phyloP scores from a whole-genome alignment of 2,113 vertebrate species.

The Tachuris rubrigastra region DNA sequence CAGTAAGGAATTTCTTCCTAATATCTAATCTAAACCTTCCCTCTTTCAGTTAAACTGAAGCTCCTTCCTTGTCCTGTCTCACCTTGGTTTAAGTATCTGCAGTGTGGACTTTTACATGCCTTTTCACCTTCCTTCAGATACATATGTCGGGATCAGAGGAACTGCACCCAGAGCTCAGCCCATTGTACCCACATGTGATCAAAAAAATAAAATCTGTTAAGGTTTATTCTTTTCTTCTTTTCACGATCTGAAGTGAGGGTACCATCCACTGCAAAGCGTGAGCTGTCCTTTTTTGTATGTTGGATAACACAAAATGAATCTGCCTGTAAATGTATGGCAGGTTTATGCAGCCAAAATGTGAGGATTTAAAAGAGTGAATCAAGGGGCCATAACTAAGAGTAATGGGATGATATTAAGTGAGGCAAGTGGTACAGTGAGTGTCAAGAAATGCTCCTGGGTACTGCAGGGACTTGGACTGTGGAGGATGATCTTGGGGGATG shows the following conservation, averaged over 20 bases:
- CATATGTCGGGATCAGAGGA: not conserved
- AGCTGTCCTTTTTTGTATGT: not conserved
- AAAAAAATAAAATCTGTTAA: not conserved
- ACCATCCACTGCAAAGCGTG: not conserved
- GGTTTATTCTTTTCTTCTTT: not conserved
- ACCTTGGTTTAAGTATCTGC: not conserved
- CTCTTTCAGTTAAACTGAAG: not conserved
- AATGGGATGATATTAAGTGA: conserved; percentile 15
- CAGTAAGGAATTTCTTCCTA: not conserved
- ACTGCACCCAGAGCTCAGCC: not conserved
- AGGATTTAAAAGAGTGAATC: conserved; percentile 27
- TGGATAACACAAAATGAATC: not conserved
- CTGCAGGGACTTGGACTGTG: not conserved
- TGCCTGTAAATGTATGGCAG: not conserved
- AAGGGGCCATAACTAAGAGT: not conserved
- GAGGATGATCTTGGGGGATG: not conserved
- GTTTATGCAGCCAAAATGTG: conserved; percentile 29
- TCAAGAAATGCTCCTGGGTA: not conserved
- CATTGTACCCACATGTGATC: not conserved
- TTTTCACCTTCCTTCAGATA: not conserved
- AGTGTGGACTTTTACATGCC: not conserved
- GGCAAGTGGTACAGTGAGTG: not conserved
- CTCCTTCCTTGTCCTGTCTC: not conserved
- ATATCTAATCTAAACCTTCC: not conserved
- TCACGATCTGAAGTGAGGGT: not conserved